Conservation (phyloP, 1,140 invertebrate species). For the Drosophila jambulina region DNA sequence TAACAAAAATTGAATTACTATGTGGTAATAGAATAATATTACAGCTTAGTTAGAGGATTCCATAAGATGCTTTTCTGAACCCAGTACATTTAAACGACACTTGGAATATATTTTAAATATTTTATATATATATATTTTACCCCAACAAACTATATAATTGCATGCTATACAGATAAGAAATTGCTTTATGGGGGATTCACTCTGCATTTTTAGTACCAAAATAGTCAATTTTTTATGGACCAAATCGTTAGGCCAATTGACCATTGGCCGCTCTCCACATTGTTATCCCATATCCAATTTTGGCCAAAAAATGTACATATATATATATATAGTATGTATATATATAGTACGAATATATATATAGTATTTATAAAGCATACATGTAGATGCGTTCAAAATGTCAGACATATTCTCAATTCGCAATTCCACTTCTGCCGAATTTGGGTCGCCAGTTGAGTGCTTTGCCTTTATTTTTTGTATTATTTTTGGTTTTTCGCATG, state of each 20-base stretch:
- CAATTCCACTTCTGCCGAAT: constrained; percentile 4
- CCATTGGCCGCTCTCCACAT: constrained; percentile 20
- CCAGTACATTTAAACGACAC: not conserved
- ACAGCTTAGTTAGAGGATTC: no score
- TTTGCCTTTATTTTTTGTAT: constrained; percentile 6
- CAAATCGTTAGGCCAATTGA: constrained; percentile 23
- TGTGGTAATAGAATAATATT: no score
- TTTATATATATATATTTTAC: not conserved
- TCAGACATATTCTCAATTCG: constrained; percentile 11
- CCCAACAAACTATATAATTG: not conserved
- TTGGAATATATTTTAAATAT: not conserved
- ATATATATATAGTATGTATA: not conserved
- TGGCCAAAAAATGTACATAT: not conserved
- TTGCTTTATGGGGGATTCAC: not conserved
- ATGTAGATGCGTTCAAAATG: not conserved
- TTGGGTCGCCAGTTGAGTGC: constrained; percentile 24
- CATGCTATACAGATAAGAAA: not conserved
- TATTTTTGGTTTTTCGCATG: not conserved
- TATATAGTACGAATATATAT: not conserved
- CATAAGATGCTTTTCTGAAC: no score
- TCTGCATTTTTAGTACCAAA: constrained; percentile 2
- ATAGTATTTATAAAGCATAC: no score
- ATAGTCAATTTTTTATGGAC: constrained; percentile 38
- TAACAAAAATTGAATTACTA: no score
- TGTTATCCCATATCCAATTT: constrained; percentile 32